These are phyloP conservation scores for Clivina fossor DNA, from an alignment of 2,888 invertebrate species.

Conservation along the genomic window DNA sequence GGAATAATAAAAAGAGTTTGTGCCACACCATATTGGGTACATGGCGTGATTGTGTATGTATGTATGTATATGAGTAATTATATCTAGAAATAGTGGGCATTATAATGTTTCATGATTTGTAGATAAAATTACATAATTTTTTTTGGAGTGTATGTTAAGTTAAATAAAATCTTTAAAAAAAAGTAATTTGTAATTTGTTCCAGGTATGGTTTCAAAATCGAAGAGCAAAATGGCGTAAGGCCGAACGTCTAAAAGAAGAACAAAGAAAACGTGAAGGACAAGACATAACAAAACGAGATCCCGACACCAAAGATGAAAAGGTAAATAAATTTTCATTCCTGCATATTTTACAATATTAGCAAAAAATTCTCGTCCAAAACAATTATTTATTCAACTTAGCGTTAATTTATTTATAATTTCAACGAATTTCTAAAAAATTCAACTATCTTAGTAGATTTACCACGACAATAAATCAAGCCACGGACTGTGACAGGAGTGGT, in stretches of 20 bases:
- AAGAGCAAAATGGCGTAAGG: slow-evolving; percentile 90
- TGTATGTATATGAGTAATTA: not conserved
- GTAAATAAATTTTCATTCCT: no score
- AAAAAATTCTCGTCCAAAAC: no score
- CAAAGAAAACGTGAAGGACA: slow-evolving; percentile 80
- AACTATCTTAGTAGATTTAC: not conserved
- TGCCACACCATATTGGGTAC: not conserved
- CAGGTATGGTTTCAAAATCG: slow-evolving; percentile 95
- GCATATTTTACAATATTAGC: no score
- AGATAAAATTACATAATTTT: no score
- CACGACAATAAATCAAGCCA: slow-evolving; percentile 20
- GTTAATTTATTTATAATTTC: slow-evolving; percentile 8
- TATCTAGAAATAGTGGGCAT: not conserved
- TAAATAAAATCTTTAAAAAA: no score
- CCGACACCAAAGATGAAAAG: slow-evolving; percentile 61
- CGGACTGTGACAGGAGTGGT: slow-evolving; percentile 15
- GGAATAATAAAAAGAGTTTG: no score
- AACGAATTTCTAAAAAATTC: slow-evolving; percentile 1
- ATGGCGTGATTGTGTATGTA: not conserved
- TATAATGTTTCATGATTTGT: not conserved
- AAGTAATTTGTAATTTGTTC: no score
- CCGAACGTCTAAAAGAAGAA: slow-evolving; percentile 88
- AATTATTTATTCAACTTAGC: not conserved
- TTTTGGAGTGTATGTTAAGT: no score
- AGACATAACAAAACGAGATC: slow-evolving; percentile 65